Percentiles rank a stretch among this genome's conserved stretches.
These are phyloP conservation scores for Lasioglossum malachurum DNA, from an alignment of 2,888 invertebrate genomes.

Conservation along the genomic window DNA sequence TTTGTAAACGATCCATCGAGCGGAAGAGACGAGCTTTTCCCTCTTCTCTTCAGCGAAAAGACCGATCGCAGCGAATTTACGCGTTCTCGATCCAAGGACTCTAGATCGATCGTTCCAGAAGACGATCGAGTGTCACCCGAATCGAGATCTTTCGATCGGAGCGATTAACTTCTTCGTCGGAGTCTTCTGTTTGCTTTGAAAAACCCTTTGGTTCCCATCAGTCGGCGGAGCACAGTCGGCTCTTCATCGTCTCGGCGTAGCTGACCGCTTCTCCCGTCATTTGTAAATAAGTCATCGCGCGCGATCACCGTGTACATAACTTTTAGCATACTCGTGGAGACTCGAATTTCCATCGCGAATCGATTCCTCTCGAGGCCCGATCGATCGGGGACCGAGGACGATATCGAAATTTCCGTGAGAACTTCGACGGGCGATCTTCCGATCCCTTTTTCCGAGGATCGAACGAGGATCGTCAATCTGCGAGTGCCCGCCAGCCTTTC, in stretches of 20 bases:
- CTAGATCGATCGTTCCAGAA: neutral
- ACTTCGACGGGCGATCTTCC: neutral
- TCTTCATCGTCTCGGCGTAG: conserved; percentile 50
- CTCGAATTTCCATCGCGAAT: neutral
- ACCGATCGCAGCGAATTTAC: neutral
- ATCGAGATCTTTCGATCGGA: neutral
- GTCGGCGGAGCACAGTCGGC: conserved; percentile 29
- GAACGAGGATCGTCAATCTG: neutral
- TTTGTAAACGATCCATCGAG: conserved; percentile 27
- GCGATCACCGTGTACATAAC: conserved; percentile 62
- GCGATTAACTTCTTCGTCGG: neutral
- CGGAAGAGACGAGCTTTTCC: neutral
- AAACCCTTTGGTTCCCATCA: neutral
- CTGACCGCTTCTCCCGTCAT: conserved; percentile 66
- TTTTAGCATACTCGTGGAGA: conserved; percentile 18
- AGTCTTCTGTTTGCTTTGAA: conserved; percentile 35
- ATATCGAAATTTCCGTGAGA: neutral
- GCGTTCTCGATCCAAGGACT: conserved; percentile 9
- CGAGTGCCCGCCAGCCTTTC: neutral
- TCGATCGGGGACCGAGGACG: neutral
- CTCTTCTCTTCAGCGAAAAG: neutral
- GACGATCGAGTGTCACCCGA: neutral
- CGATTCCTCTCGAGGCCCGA: neutral
- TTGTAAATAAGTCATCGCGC: conserved; percentile 75
- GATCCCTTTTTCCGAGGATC: neutral